Evolutionary conservation across 2,113 vertebrate species (phyloP), one percentile per base, ranked within the genome.

Genomic region (Ginglymostoma cirratum): DNA sequence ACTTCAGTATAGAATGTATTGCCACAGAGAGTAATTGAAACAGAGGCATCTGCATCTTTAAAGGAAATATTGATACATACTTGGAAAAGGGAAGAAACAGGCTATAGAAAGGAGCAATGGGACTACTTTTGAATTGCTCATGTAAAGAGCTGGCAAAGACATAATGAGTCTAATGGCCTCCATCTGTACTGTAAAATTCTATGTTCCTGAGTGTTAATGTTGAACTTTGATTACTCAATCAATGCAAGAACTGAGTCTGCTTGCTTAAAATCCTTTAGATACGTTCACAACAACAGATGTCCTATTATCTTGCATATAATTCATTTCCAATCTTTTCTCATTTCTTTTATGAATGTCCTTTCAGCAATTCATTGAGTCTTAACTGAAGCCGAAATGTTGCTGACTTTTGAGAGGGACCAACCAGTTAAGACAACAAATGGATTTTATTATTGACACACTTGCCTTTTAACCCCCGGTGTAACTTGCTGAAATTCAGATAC

Each of bases 361-460:
- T 93, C 66, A 61, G 89, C 61, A 93, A 93, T 93, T 67, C 55
- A 93, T 93, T 93, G 61, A 93, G 61, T 93, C 61, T 65, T 93
- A 93, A 93, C 38, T 93, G 61, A 66, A 93, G 65, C 61, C 66
- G 61, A 93, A 93, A 93, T n/a, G 61, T 67, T 66, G 89, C 34
- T 61, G 66, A 67, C 55, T 93, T 93, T n/a, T 19, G n/a, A 93
- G 89, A 93, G 67, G 66, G 38, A 93, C 38, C 61, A 93, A 93
- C 34, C 89, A 93, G 61, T 93, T 93, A 93, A 38, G 17, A 93
- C 23, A 61, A n/a, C 34, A 66, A 93, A 8, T 19, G 8, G 89
- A 93, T 38, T 92, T 66, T 17, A 93, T 66, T 67, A 19, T 93
- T 66, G 61, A 21, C 8, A 19, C n/a, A 34, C 17, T 38, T 93